Evolutionary conservation across 2,888 invertebrate genomes (phyloP).

Genomic region (Chymomyza amoena): DNA sequence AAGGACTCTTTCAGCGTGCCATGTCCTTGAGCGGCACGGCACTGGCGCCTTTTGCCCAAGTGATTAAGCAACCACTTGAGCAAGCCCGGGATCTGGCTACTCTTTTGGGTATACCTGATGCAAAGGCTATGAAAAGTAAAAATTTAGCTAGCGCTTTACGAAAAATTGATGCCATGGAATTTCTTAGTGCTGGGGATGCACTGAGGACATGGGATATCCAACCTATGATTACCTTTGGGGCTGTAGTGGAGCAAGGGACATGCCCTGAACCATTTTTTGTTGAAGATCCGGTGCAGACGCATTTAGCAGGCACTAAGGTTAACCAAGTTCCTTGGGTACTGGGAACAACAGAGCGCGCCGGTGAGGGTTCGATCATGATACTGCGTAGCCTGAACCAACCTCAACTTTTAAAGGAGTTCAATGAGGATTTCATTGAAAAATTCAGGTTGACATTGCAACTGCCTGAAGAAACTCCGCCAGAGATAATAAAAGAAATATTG

Average conservation of each 20-base stretch:
- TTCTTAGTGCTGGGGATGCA: constrained; percentile 74
- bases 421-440: constrained; percentile 48
- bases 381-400: background rate
- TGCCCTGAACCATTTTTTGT: constrained; percentile 78
- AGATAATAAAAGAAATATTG: background rate
- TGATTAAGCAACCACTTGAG: constrained; percentile 49
- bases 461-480: no score
- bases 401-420: constrained; percentile 53
- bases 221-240: constrained; percentile 76
- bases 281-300: constrained; percentile 75
- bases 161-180: constrained; percentile 65
- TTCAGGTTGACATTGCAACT: no score
- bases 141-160: constrained; percentile 76
- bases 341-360: no score
- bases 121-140: constrained; percentile 45
- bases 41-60: constrained; percentile 59
- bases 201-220: constrained; percentile 79
- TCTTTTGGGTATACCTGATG: constrained; percentile 70
- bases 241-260: constrained; percentile 75
- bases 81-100: constrained; percentile 74
- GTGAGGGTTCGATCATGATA: no score
- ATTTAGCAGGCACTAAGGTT: constrained; percentile 62
- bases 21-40: constrained; percentile 79
- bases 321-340: constrained; percentile 72
- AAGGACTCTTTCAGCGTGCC: constrained; percentile 77